Base-by-base conservation (phyloP, 1,140 invertebrate genomes). In the Chrysopa pallens region DNA sequence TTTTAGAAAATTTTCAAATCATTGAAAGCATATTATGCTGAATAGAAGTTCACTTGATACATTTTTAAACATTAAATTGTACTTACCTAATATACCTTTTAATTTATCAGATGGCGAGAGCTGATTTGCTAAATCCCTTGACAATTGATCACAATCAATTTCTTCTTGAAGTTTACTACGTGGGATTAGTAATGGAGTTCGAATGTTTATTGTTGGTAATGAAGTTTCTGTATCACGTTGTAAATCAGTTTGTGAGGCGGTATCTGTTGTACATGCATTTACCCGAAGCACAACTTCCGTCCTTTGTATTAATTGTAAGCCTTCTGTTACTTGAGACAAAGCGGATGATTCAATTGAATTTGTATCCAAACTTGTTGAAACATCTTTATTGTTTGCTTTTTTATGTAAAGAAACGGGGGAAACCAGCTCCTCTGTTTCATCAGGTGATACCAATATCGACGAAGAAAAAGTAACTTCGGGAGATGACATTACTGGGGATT, bases 131-230 rank as follows among this genome's bases (percentile, higher is more conserved):
- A 87, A 66, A 53, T 85, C 79, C 46, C 75, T 58, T 14, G 78
- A 80, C 41, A 84, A 64, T 49, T 75, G 66, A 50, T 88, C 84
- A 62, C 80, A 86, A 48, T 86, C 84, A 43, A 85, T 69, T 60
- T 87, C 84, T 53, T 86, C 84, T 39, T 76, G 70, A 11, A 78
- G 62, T 40, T 79, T 79, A 61, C 64, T 62, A 40, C 61, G 60
- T 8, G 63, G 60, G 31, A 64, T 60, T 4, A 55, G 58, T 7
- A 61, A 47, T 3, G 60, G 60, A 4, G 52, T 56, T 7, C 54
- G 49, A 12, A 54, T 29, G 8, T 11, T 33, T 11, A 6, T 6
- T 12, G 31, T 12, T 2, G n/a, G 8, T 6, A 4, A 17, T 39
- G 27, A 11, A 38, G 14, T 28, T 38, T 28, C 17, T 6, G 27